Evolutionary conservation across 2,888 invertebrate species (phyloP).

Genomic region (Drepanosiphum platanoidis): DNA sequence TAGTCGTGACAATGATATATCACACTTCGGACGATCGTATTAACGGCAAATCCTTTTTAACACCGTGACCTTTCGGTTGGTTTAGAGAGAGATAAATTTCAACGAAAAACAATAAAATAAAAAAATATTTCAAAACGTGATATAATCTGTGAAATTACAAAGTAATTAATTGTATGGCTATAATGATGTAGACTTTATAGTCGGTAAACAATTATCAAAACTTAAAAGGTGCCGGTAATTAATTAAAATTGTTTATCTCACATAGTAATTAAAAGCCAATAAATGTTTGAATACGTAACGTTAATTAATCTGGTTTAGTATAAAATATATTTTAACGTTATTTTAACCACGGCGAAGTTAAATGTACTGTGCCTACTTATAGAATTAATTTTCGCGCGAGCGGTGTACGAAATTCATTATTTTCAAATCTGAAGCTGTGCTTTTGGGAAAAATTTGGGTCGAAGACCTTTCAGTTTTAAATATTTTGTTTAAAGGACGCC

Average conservation of each 20-base stretch:
- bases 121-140: background rate
- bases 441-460: too few relatives aligned
- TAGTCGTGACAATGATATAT: slow-evolving; percentile 15
- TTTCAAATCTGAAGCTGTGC: too few relatives aligned
- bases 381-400: background rate
- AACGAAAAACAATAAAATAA: background rate
- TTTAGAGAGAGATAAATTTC: background rate
- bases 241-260: background rate
- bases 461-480: too few relatives aligned
- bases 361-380: background rate
- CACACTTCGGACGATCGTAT: background rate
- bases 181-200: background rate
- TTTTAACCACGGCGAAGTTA: background rate
- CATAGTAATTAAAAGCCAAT: background rate
- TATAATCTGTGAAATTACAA: background rate
- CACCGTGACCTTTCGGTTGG: background rate
- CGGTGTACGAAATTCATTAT: background rate
- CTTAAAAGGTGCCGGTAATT: background rate
- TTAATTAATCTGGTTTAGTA: background rate
- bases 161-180: background rate
- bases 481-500: too few relatives aligned
- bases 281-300: background rate
- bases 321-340: background rate
- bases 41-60: background rate
- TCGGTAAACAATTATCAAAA: background rate